These are phyloP conservation scores for Scaptomyza caliginosa DNA, from an alignment of 2,888 invertebrate genomes.

Conservation along the genomic window DNA sequence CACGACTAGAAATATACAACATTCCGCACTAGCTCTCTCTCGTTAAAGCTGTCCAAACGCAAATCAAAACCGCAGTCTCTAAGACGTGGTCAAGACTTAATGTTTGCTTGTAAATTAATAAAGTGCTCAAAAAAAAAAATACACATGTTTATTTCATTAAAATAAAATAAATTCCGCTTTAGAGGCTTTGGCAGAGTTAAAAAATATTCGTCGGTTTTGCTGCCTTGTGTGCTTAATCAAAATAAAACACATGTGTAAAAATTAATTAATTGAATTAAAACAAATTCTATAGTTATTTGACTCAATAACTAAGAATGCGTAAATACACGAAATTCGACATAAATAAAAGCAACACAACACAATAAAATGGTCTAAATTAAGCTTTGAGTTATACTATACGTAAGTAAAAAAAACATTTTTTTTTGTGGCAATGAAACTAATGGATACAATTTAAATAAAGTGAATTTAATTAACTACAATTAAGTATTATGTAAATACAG, in stretches of 20 bases:
- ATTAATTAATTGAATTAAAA: neutral
- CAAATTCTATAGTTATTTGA: neutral
- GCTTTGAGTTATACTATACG: neutral
- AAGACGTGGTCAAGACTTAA: constrained; percentile 82
- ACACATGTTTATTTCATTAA: no score
- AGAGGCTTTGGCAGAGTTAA: no score
- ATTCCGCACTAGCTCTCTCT: constrained; percentile 56
- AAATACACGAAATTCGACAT: neutral
- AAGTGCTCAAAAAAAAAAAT: no score
- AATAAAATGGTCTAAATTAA: neutral
- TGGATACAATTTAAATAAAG: neutral
- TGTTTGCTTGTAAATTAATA: constrained; percentile 60
- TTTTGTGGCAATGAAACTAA: neutral
- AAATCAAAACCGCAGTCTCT: constrained; percentile 73
- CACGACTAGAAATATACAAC: constrained; percentile 70
- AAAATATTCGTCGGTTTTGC: no score
- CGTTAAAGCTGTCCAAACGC: constrained; percentile 56
- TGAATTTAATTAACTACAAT: neutral
- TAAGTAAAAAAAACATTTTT: constrained; percentile 2
- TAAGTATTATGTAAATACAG: no score
- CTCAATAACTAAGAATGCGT: neutral
- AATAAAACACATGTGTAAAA: neutral
- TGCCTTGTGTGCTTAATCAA: neutral
- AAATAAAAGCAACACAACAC: neutral
- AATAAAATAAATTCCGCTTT: no score